Evolutionary conservation across 2,113 vertebrate genomes (phyloP).

Genomic region (Zosterops lateralis): DNA sequence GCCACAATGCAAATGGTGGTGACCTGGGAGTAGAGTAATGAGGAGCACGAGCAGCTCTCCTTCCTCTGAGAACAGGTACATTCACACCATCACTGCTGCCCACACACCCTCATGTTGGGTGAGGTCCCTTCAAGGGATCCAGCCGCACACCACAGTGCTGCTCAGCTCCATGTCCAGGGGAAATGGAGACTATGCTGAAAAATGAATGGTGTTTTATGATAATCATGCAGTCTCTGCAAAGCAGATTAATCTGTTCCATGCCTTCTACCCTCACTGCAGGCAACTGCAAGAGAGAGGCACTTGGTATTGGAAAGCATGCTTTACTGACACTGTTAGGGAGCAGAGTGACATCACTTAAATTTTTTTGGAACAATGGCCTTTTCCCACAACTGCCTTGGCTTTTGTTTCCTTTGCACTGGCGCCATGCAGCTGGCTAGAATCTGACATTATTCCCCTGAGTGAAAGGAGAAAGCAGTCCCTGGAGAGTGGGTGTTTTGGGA

Average conservation of each 20-base stretch:
- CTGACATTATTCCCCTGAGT: neutral
- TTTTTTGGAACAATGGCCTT: conserved; percentile 52
- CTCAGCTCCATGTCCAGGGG: rapidly evolving
- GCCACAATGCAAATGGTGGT: neutral
- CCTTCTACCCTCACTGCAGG: neutral
- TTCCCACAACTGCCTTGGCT: conserved; percentile 10
- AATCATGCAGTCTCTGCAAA: neutral
- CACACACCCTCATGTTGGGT: rapidly evolving
- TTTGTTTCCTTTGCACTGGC: neutral
- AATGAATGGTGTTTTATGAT: neutral
- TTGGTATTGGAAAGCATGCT: neutral
- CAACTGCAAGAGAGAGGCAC: neutral
- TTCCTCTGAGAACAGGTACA: neutral
- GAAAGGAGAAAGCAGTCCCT: neutral
- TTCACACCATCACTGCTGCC: rapidly evolving
- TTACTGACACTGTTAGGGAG: neutral
- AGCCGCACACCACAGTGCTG: rapidly evolving
- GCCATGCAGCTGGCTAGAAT: neutral
- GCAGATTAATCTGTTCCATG: neutral
- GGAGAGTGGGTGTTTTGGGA: neutral
- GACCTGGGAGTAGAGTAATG: neutral
- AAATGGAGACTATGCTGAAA: neutral
- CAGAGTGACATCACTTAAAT: neutral
- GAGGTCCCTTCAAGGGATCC: neutral
- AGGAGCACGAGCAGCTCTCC: neutral